Conservation (phyloP, 2,797 vertebrate genomes). For the Anomalospiza imberbis region DNA sequence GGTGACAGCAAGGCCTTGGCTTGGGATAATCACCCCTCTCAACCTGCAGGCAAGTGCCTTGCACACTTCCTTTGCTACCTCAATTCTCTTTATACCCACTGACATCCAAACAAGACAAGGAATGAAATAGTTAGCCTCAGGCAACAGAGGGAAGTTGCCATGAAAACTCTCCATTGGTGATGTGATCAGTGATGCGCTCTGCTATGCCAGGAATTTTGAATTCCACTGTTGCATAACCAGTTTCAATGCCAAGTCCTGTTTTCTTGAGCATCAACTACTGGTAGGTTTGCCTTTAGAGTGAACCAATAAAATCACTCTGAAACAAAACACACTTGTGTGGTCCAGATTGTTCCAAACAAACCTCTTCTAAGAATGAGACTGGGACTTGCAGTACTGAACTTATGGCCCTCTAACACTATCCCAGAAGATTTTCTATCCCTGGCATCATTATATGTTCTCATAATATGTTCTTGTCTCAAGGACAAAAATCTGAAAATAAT, state of each 20-base stretch:
- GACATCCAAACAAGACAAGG: background rate
- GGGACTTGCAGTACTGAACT: background rate
- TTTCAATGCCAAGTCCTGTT: background rate
- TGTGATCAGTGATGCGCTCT: background rate
- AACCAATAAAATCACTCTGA: background rate
- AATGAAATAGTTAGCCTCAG: background rate
- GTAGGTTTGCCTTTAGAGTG: background rate
- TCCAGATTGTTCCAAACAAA: background rate
- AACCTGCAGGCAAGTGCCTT: background rate
- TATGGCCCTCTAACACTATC: background rate
- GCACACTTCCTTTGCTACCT: background rate
- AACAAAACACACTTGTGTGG: accelerated
- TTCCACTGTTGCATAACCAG: background rate
- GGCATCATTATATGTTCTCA: background rate
- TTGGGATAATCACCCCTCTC: background rate
- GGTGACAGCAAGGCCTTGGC: background rate
- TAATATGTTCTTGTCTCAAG: background rate
- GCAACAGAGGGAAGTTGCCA: background rate
- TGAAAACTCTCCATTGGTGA: background rate
- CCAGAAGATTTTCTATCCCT: background rate
- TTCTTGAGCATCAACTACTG: background rate
- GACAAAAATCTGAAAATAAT: background rate
- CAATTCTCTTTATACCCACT: background rate
- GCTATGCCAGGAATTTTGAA: background rate
- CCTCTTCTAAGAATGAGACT: background rate